Evolutionary conservation across 2,888 invertebrate genomes (phyloP).

Genomic region (Drosophila subsilvestris): DNA sequence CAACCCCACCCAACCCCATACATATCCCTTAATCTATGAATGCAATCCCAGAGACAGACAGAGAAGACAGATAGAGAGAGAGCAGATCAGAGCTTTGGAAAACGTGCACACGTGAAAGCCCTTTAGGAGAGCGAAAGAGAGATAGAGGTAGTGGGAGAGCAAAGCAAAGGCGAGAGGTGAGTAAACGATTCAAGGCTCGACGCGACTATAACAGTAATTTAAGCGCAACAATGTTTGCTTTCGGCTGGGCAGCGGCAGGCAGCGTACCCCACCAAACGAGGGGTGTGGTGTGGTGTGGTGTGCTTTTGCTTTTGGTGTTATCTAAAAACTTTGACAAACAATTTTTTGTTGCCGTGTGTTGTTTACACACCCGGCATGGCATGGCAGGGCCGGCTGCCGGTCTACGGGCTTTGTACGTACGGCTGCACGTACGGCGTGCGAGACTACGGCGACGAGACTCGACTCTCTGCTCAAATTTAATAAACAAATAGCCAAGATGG

Average conservation of each 20-base stretch:
- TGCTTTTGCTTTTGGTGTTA: conserved; percentile 49
- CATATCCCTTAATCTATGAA: conserved; percentile 9
- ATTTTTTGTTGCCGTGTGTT: conserved; percentile 68
- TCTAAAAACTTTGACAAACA: conserved; percentile 79
- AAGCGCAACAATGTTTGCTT: conserved; percentile 70
- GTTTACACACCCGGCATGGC: conserved; percentile 60
- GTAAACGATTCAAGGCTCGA: conserved; percentile 16
- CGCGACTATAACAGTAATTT: conserved; percentile 70
- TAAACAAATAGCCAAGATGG: conserved; percentile 67
- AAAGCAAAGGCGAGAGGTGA: conserved; percentile 5
- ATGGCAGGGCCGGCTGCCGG: conserved; percentile 24
- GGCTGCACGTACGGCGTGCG: background rate
- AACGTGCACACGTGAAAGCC: conserved; percentile 68
- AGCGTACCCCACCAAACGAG: background rate
- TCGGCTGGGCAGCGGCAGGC: conserved; percentile 20
- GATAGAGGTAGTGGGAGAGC: no score
- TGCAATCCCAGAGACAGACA: conserved; percentile 34
- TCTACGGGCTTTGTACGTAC: background rate
- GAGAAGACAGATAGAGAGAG: conserved; percentile 35
- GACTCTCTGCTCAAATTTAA: conserved; percentile 61
- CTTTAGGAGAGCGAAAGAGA: background rate
- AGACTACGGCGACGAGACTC: conserved; percentile 11
- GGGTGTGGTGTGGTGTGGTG: conserved; percentile 13
- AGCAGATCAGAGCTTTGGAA: conserved; percentile 32
- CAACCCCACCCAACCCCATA: background rate